Conservation (phyloP, 2,888 invertebrate species). For the Lasioglossum calceatum region DNA sequence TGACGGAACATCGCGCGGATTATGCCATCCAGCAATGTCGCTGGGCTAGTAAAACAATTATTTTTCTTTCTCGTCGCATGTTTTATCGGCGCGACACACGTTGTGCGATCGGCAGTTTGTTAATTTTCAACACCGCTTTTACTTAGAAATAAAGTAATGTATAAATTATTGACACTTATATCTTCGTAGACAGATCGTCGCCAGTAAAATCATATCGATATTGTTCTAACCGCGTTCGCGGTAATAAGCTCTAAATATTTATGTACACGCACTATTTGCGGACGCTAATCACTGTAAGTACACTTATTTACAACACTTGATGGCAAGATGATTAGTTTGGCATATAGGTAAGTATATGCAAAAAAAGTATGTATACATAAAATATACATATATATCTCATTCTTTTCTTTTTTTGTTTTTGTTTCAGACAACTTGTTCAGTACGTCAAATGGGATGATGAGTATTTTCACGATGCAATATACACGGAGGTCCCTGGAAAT, state of each 20-base stretch:
- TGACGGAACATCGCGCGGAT: neutral
- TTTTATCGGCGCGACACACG: constrained; percentile 19
- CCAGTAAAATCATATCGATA: constrained; percentile 45
- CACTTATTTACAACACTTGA: constrained; percentile 84
- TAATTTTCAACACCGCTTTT: constrained; percentile 36
- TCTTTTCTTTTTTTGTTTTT: constrained; percentile 7
- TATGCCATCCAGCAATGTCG: neutral
- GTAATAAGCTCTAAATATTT: constrained; percentile 73
- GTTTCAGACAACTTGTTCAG: neutral
- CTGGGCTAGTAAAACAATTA: constrained; percentile 23
- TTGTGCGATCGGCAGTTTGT: constrained; percentile 36
- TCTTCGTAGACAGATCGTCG: constrained; percentile 40
- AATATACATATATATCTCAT: constrained; percentile 53
- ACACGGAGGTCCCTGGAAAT: constrained; percentile 60
- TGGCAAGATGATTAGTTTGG: constrained; percentile 76
- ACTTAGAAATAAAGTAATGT: constrained; percentile 29
- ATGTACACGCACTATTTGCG: constrained; percentile 82
- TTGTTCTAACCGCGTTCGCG: constrained; percentile 47
- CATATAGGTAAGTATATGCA: constrained; percentile 46
- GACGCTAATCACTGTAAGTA: constrained; percentile 84
- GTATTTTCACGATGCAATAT: constrained; percentile 52
- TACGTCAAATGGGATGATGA: constrained; percentile 48
- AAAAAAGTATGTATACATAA: constrained; percentile 57
- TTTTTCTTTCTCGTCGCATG: neutral
- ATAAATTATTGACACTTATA: constrained; percentile 37